Evolutionary conservation across 2,113 vertebrate species (phyloP).

Genomic region (Litocranius walleri): DNA sequence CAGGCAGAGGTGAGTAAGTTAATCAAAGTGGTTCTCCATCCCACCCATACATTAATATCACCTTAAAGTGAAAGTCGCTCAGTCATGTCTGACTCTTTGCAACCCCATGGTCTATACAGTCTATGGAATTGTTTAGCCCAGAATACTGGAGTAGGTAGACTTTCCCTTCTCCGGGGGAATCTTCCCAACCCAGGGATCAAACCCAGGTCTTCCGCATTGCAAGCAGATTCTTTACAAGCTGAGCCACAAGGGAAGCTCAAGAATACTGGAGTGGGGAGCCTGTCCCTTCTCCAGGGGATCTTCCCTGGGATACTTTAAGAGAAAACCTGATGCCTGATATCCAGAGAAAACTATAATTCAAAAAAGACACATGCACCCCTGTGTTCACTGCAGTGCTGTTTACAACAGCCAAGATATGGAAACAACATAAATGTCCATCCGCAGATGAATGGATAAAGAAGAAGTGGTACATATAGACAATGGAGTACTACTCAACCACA

Average conservation of each 20-base stretch:
- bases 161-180: not conserved
- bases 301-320: not conserved
- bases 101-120: not conserved
- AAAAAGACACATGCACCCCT: not conserved
- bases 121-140: not conserved
- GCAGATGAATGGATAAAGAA: not conserved
- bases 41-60: not conserved
- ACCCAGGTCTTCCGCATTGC: not conserved
- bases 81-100: not conserved
- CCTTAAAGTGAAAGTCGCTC: accelerated
- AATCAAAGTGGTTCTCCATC: not conserved
- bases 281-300: not conserved
- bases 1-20: not conserved
- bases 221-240: not conserved
- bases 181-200: not conserved
- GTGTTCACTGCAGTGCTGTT: not conserved
- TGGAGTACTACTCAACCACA: not conserved
- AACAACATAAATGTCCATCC: not conserved
- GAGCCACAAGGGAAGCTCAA: not conserved
- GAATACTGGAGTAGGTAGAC: not conserved
- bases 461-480: not conserved
- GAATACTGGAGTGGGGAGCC: not conserved
- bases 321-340: not conserved
- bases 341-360: not conserved
- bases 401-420: not conserved